These are phyloP conservation scores for Bombus sibiricus DNA, from an alignment of 1,140 invertebrate genomes.

Conservation along the genomic window DNA sequence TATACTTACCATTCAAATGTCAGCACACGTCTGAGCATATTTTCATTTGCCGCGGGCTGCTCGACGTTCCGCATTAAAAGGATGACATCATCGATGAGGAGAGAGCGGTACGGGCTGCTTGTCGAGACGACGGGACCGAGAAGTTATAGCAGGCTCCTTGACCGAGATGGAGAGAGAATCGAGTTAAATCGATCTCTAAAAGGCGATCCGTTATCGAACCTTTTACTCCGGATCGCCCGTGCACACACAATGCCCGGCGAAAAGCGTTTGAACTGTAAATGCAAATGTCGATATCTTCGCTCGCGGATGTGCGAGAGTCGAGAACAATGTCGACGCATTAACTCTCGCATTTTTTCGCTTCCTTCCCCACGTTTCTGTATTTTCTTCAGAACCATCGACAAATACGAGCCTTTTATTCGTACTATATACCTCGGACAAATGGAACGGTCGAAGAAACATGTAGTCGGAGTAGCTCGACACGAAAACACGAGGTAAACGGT, in stretches of 20 bases:
- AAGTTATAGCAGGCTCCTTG: slow-evolving; percentile 29
- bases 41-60: slow-evolving; percentile 28
- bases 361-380: not conserved
- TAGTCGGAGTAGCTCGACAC: not conserved
- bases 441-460: not conserved
- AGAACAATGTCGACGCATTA: slow-evolving; percentile 25
- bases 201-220: slow-evolving; percentile 33
- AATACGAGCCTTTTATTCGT: not conserved
- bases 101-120: slow-evolving; percentile 4
- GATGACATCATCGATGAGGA: slow-evolving; percentile 56
- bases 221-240: not conserved
- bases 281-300: slow-evolving; percentile 32
- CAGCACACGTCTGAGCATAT: slow-evolving; percentile 39
- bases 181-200: slow-evolving; percentile 39
- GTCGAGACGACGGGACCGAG: slow-evolving; percentile 11
- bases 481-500: not conserved
- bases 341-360: not conserved
- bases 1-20: slow-evolving; percentile 50
- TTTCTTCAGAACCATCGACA: not conserved
- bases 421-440: not conserved
- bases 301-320: not conserved
- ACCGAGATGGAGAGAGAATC: slow-evolving; percentile 35
- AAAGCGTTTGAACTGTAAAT: slow-evolving; percentile 15
- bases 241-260: not conserved
- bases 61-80: slow-evolving; percentile 20